phyloP scores from a whole-genome alignment of 2,888 invertebrate species.

The Eupithecia insigniata region DNA sequence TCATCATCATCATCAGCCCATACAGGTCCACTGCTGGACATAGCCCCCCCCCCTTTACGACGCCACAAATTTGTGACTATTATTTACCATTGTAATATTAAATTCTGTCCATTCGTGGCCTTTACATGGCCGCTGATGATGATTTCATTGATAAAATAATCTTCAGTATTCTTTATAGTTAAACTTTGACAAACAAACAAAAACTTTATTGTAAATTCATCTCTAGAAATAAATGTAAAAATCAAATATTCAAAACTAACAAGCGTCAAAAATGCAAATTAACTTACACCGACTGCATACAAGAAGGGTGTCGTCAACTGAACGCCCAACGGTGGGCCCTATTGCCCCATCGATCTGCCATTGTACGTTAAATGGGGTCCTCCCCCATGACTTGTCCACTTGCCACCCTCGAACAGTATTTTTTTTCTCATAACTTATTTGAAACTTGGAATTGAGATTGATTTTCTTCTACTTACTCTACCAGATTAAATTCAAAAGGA shows the following conservation, averaged over 20 bases:
- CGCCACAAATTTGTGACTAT: too few species aligned
- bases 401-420: constrained; percentile 55
- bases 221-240: constrained; percentile 8
- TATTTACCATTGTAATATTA: neutral
- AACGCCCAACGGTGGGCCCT: constrained; percentile 59
- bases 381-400: constrained; percentile 65
- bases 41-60: too few species aligned
- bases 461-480: constrained; percentile 10
- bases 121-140: too few species aligned
- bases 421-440: constrained; percentile 39
- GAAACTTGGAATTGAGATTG: constrained; percentile 37
- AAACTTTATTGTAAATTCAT: constrained; percentile 1
- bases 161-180: neutral
- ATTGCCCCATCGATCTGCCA: constrained; percentile 58
- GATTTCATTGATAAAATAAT: neutral
- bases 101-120: too few species aligned
- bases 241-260: constrained; percentile 40
- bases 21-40: too few species aligned
- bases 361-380: constrained; percentile 71
- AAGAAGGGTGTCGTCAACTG: constrained; percentile 54
- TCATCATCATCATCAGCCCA: too few species aligned
- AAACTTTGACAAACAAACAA: neutral
- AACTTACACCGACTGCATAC: constrained; percentile 59
- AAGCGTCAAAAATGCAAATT: constrained; percentile 73
- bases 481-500: neutral